phyloP scores from a whole-genome alignment of 2,888 invertebrate species.

The Timema podura region DNA sequence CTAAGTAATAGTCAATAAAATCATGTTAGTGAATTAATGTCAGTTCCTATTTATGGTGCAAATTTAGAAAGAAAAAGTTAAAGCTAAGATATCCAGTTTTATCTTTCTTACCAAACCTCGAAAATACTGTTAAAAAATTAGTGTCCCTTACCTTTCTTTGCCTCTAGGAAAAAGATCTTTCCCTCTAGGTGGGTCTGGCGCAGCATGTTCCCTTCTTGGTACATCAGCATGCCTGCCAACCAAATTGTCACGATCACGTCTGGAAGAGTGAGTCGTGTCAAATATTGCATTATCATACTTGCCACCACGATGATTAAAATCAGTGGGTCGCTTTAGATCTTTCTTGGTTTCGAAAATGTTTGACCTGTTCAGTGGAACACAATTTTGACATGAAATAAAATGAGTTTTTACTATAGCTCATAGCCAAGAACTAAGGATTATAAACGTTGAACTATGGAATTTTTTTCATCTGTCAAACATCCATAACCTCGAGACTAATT shows the following conservation, averaged over 20 bases:
- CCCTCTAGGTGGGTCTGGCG: constrained; percentile 12
- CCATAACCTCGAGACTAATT: no score
- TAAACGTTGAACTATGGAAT: no score
- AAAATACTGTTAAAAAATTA: no score
- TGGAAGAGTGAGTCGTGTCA: constrained; percentile 12
- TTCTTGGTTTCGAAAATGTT: constrained; percentile 22
- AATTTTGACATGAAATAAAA: background rate
- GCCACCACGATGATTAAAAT: constrained; percentile 5
- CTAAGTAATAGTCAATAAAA: no score
- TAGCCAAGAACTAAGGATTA: no score
- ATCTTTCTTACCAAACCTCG: background rate
- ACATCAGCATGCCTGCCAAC: constrained; percentile 7
- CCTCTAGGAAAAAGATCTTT: no score
- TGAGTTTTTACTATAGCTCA: no score
- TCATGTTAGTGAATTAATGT: no score
- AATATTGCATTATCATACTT: constrained; percentile 4
- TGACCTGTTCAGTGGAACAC: constrained; percentile 17
- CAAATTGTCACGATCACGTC: constrained; percentile 11
- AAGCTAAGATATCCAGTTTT: background rate
- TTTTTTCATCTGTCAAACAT: no score
- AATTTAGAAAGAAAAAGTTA: constrained; percentile 1
- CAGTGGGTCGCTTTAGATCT: background rate
- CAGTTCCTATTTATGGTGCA: no score
- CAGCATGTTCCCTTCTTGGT: constrained; percentile 19
- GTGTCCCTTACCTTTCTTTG: no score